Evolutionary conservation across 2,113 vertebrate genomes (phyloP).

Genomic region (Argyrosomus japonicus): DNA sequence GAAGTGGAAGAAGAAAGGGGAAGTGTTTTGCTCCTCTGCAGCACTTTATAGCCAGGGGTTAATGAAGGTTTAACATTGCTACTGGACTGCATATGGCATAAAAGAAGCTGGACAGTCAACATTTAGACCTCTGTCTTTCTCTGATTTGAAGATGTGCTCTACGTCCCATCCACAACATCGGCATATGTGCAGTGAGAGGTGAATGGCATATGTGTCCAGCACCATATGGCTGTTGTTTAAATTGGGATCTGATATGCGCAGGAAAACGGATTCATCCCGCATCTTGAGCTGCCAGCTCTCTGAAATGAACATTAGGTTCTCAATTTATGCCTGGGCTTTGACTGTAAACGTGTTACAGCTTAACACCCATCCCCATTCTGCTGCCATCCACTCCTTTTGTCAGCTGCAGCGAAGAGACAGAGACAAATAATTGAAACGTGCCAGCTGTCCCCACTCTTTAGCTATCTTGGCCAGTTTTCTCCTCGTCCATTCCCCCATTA

Average conservation of each 20-base stretch:
- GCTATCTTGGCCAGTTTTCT: constrained; percentile 74
- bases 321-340: constrained; percentile 79
- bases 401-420: constrained; percentile 69
- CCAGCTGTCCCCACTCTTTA: constrained; percentile 81
- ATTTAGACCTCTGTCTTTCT: constrained; percentile 7
- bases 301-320: constrained; percentile 82
- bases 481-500: constrained; percentile 71
- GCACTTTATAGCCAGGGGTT: constrained; percentile 43
- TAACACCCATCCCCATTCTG: constrained; percentile 76
- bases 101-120: constrained; percentile 41
- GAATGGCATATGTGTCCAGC: constrained; percentile 72
- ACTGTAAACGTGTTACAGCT: constrained; percentile 81
- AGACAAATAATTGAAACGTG: constrained; percentile 80
- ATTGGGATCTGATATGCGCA: constrained; percentile 65
- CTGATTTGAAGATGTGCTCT: constrained; percentile 24
- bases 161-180: constrained; percentile 18
- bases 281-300: constrained; percentile 75
- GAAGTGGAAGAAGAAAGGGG: not conserved
- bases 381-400: constrained; percentile 77
- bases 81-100: constrained; percentile 25
- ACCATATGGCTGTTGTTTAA: constrained; percentile 81
- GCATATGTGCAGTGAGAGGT: constrained; percentile 65
- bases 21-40: constrained; percentile 31
- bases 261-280: constrained; percentile 73
- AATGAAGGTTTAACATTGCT: constrained; percentile 49